Evolutionary conservation across 2,888 invertebrate species (phyloP), one percentile per base, ranked within the genome.

Genomic region (Caenorhabditis sinica): DNA sequence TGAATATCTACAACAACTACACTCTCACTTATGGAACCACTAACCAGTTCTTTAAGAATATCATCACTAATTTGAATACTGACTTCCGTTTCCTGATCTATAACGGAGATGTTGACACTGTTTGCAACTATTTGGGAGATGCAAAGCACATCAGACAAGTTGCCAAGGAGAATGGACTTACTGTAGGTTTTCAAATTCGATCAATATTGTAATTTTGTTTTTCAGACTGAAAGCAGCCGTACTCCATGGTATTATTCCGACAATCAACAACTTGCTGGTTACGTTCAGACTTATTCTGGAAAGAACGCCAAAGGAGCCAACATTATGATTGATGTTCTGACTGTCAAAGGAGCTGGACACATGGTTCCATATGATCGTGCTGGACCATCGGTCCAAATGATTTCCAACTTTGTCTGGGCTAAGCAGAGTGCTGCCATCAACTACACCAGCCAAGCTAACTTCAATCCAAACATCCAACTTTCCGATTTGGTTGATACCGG

Each of bases 121-220:
- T 91, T 2, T 91, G 91, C 85, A 91, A 91, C 76, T 91, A 88
- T 74, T 77, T 91, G 28, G 91, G 91, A 51, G 91, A 90, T 69
- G 86, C 90, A 20, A 89, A 90, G 85, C 87, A 89, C 69, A 90
- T 91, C 68, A 76, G 76, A n/a, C 81, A 90, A 45, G 88, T 91
- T 15, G 89, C 91, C 13, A 60, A 3, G 1, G 74, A 86, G 1
- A 86, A 86, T 40, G 40, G 49, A 13, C 68, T 87, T 9, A 61
- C 25, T 11, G 84, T 81, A 56, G 36, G 65, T 68, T 49, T 1
- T 6, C n/a, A 15, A 2, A 56, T 23, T 68, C 28, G 45, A 49
- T n/a, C 8, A n/a, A 2, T 4, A 23, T 20, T 43, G 0, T 5
- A 49, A n/a, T n/a, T n/a, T n/a, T n/a, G 17, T 20, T 20, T 74